Evolutionary conservation across 2,797 vertebrate genomes (phyloP).

Genomic region (Champsocephalus gunnari): DNA sequence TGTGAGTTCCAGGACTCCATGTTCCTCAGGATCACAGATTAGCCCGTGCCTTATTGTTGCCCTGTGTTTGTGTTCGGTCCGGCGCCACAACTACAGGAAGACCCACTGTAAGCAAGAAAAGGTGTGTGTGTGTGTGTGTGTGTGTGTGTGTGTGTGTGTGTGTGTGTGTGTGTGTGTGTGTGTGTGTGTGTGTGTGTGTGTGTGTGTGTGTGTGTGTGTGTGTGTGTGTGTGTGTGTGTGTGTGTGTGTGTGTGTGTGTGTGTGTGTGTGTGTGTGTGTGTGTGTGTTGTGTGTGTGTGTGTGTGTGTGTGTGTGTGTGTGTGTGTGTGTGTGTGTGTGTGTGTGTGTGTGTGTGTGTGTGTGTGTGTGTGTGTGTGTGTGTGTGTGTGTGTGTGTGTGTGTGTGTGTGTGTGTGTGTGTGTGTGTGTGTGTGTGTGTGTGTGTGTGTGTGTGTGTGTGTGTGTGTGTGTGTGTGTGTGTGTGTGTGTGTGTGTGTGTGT

Average conservation of each 20-base stretch:
- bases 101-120: conserved; percentile 80
- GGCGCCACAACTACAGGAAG: conserved; percentile 82
- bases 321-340: conserved; percentile 27
- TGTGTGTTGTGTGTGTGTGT: conserved; percentile 27
- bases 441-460: conserved; percentile 27
- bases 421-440: conserved; percentile 28
- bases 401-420: conserved; percentile 26
- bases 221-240: conserved; percentile 26
- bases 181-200: conserved; percentile 28
- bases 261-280: conserved; percentile 27
- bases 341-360: conserved; percentile 26
- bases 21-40: conserved; percentile 86
- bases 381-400: conserved; percentile 27
- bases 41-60: conserved; percentile 82
- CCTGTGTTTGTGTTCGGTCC: conserved; percentile 82
- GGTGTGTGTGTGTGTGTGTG: conserved; percentile 34
- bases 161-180: conserved; percentile 26
- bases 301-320: conserved; percentile 28
- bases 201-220: conserved; percentile 27
- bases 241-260: conserved; percentile 28
- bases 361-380: conserved; percentile 28
- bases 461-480: conserved; percentile 26
- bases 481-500: conserved; percentile 28
- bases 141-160: conserved; percentile 26
- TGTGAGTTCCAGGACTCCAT: conserved; percentile 76